Conservation (phyloP, 2,888 invertebrate species). For the Eristalis pertinax region DNA sequence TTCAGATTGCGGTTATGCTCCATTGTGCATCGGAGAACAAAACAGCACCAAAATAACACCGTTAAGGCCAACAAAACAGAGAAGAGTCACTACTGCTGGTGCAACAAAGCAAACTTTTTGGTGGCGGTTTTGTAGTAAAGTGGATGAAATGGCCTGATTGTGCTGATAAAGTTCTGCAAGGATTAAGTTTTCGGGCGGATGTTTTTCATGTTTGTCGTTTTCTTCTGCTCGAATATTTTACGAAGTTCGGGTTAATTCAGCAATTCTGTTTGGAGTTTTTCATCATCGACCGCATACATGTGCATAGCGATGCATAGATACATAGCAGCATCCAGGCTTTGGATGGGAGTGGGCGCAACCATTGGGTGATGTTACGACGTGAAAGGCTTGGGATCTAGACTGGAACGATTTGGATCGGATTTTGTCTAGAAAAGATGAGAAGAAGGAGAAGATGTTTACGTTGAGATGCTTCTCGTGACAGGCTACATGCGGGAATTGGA, state of each 20-base stretch:
- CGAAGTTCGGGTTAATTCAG: slow-evolving; percentile 66
- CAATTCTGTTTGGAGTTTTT: slow-evolving; percentile 56
- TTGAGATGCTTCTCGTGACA: no score
- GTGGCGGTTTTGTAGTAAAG: slow-evolving; percentile 59
- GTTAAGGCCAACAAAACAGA: slow-evolving; percentile 52
- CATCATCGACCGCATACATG: neutral
- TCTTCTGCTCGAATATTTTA: slow-evolving; percentile 33
- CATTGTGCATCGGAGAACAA: slow-evolving; percentile 67
- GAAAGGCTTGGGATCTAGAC: neutral
- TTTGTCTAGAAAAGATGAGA: no score
- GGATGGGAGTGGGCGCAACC: neutral
- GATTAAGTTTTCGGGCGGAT: slow-evolving; percentile 66
- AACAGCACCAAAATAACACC: slow-evolving; percentile 65
- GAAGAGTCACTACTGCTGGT: slow-evolving; percentile 48
- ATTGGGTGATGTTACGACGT: neutral
- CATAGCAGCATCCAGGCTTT: neutral
- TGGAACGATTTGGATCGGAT: no score
- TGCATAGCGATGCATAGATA: neutral
- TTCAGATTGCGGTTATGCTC: slow-evolving; percentile 70
- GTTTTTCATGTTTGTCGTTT: slow-evolving; percentile 55
- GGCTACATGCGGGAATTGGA: no score
- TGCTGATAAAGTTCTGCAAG: slow-evolving; percentile 67
- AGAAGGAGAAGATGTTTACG: no score
- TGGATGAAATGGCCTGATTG: slow-evolving; percentile 58
- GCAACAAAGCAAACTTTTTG: slow-evolving; percentile 68